Percentiles rank a stretch among this genome's conserved stretches.
phyloP scores from a whole-genome alignment of 2,113 vertebrate genomes.

The Aptenodytes patagonicus region DNA sequence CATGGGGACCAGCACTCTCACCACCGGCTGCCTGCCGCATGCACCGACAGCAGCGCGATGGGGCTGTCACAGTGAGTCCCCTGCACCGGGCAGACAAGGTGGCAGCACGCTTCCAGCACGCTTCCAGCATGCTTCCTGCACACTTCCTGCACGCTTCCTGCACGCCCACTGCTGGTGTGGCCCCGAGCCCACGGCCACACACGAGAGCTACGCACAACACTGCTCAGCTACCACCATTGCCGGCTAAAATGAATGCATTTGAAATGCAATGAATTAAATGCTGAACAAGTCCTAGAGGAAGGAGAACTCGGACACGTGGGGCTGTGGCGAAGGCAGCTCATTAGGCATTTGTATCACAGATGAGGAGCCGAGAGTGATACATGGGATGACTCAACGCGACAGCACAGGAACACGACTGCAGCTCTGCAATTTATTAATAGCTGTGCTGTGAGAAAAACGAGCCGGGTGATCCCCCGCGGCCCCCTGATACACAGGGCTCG shows the following conservation, averaged over 20 bases:
- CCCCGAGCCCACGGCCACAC: rapidly evolving
- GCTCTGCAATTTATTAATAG: not conserved
- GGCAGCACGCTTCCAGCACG: rapidly evolving
- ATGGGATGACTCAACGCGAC: not conserved
- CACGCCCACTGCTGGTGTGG: not conserved
- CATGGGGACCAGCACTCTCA: rapidly evolving
- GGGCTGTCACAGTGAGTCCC: not conserved
- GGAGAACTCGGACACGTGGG: not conserved
- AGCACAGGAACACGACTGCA: not conserved
- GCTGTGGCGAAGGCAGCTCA: not conserved
- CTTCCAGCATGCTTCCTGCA: not conserved
- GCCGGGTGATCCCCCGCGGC: rapidly evolving
- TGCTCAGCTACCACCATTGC: rapidly evolving
- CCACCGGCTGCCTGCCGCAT: not conserved
- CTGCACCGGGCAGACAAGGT: rapidly evolving
- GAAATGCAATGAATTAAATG: not conserved
- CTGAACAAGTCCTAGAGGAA: no score
- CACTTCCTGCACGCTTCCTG: rapidly evolving
- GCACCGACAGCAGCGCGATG: not conserved
- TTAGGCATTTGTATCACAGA: not conserved
- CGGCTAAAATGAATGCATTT: rapidly evolving
- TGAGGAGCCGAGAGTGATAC: not conserved
- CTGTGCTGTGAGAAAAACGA: not conserved
- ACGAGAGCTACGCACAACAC: rapidly evolving
- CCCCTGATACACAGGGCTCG: rapidly evolving